These are phyloP conservation scores for Hycleus cichorii DNA, from an alignment of 1,140 invertebrate genomes.

Conservation along the genomic window DNA sequence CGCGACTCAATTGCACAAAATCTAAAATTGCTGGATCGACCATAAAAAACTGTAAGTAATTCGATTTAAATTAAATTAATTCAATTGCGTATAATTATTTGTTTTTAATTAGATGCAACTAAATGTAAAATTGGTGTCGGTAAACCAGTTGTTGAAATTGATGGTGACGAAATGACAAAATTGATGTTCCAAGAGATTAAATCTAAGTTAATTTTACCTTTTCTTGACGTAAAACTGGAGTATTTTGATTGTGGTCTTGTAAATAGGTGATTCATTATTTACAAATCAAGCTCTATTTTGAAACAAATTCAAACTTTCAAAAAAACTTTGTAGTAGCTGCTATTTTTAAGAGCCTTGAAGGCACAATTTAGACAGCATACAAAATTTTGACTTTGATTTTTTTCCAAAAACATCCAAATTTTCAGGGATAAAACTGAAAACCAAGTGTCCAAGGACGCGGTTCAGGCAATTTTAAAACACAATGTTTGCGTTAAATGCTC, in stretches of 20 bases:
- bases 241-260: constrained; percentile 65
- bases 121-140: constrained; percentile 44
- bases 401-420: background rate
- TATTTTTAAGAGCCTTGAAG: too few relatives aligned
- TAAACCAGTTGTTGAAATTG: constrained; percentile 64
- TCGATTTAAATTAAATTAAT: too few relatives aligned
- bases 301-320: background rate
- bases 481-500: constrained; percentile 75
- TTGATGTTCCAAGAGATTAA: constrained; percentile 70
- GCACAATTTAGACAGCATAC: too few relatives aligned
- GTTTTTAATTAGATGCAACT: constrained; percentile 31
- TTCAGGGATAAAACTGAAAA: constrained; percentile 62
- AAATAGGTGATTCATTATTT: constrained; percentile 37
- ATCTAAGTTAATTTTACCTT: constrained; percentile 63
- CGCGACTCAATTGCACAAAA: too few relatives aligned
- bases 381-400: too few relatives aligned
- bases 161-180: constrained; percentile 72
- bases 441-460: constrained; percentile 64
- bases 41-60: too few relatives aligned
- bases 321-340: background rate
- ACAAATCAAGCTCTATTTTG: background rate
- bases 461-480: constrained; percentile 65
- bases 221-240: constrained; percentile 60
- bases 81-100: background rate
- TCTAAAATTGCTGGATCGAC: too few relatives aligned